Conservation (phyloP, 1,140 invertebrate genomes). For the Temnothorax nylanderi region DNA sequence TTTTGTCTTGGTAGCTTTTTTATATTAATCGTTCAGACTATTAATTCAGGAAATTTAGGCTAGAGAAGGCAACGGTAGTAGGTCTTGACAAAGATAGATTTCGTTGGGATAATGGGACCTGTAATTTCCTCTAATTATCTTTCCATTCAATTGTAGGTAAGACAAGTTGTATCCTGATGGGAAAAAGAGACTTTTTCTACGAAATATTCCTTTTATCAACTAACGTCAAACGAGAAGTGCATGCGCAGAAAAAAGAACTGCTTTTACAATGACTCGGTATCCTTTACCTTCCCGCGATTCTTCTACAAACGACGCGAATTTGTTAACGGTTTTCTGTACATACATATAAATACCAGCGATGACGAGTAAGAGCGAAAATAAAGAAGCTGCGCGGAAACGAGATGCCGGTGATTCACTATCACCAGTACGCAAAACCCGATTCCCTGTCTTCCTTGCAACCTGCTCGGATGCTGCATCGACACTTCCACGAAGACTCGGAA, state of each 20-base stretch:
- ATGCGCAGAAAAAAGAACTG: constrained; percentile 64
- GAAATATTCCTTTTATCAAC: constrained; percentile 64
- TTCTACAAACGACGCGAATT: constrained; percentile 70
- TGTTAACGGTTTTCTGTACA: constrained; percentile 82
- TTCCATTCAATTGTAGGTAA: constrained; percentile 57
- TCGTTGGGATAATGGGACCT: constrained; percentile 61
- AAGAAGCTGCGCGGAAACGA: constrained; percentile 82
- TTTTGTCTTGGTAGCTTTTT: constrained; percentile 45
- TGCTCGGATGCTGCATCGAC: not conserved
- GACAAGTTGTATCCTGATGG: constrained; percentile 53
- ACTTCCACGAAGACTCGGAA: not conserved
- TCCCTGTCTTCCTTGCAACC: not conserved
- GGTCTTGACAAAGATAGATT: constrained; percentile 60
- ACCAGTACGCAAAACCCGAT: not conserved
- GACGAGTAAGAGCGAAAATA: constrained; percentile 81
- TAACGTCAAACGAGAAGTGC: constrained; percentile 59
- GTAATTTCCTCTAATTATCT: constrained; percentile 60
- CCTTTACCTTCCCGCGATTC: constrained; percentile 69
- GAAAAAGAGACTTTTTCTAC: constrained; percentile 68
- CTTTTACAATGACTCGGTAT: constrained; percentile 61
- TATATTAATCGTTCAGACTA: constrained; percentile 39
- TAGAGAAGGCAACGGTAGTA: constrained; percentile 27
- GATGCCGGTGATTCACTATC: constrained; percentile 22
- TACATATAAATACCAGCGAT: constrained; percentile 79
- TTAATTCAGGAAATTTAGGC: constrained; percentile 12